phyloP scores from a whole-genome alignment of 2,797 vertebrate genomes.

The Agapornis canus region DNA sequence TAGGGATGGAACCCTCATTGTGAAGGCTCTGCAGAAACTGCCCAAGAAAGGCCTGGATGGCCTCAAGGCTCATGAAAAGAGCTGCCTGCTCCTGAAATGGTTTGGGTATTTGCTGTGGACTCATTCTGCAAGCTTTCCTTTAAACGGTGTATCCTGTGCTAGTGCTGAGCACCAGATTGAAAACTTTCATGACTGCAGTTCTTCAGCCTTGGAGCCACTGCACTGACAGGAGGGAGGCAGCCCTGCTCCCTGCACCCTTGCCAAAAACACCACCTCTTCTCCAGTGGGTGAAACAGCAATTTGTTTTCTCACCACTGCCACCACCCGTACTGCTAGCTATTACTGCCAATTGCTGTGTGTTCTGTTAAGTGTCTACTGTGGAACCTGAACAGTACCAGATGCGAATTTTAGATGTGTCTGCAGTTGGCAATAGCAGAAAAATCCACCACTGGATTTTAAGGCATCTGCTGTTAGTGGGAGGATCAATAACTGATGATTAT shows the following conservation, averaged over 20 bases:
- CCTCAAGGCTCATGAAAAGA: neutral
- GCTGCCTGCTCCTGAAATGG: neutral
- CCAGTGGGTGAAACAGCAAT: neutral
- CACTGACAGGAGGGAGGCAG: neutral
- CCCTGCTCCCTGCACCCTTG: neutral
- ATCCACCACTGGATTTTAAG: conserved; percentile 20
- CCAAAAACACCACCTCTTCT: neutral
- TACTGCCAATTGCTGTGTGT: neutral
- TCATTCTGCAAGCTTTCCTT: neutral
- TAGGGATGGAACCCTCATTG: neutral
- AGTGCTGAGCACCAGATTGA: neutral
- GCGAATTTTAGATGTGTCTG: neutral
- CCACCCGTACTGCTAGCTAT: neutral
- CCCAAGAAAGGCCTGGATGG: neutral
- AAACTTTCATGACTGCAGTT: neutral
- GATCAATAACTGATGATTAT: conserved; percentile 1
- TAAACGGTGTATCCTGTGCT: neutral
- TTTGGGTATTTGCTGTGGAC: neutral
- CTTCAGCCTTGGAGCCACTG: neutral
- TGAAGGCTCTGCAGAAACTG: neutral
- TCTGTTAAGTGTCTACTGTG: neutral
- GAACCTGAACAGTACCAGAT: neutral
- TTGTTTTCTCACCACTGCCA: neutral
- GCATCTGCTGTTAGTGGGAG: neutral
- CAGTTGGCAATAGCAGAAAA: neutral